These are phyloP conservation scores for Rhadina sibilatrix DNA, from an alignment of 2,113 vertebrate species.

Conservation along the genomic window DNA sequence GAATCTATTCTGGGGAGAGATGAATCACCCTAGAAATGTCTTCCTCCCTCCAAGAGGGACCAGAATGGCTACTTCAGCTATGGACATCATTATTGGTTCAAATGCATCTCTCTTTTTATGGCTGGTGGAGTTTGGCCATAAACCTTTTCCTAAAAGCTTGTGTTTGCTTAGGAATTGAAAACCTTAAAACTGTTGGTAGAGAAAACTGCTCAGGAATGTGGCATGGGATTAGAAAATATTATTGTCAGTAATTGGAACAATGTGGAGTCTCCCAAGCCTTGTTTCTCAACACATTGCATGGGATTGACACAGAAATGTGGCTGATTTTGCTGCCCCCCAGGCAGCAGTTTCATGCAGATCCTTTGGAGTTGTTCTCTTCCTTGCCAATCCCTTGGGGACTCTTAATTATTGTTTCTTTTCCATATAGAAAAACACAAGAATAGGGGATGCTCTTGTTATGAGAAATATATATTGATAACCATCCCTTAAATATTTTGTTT, in stretches of 20 bases:
- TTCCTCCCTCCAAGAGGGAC: not conserved
- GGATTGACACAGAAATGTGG: not conserved
- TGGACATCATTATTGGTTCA: not conserved
- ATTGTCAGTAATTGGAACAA: not conserved
- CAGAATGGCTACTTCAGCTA: not conserved
- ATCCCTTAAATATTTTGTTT: not conserved
- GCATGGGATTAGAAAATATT: not conserved
- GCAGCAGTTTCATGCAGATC: not conserved
- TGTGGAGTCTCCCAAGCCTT: not conserved
- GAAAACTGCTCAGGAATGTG: not conserved
- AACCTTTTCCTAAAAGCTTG: not conserved
- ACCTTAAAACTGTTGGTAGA: not conserved
- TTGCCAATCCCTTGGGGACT: not conserved
- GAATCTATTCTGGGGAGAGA: slow-evolving; percentile 32
- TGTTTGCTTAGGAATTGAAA: not conserved
- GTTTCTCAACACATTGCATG: not conserved
- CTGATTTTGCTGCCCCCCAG: not conserved
- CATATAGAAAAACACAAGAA: not conserved
- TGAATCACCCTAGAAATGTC: slow-evolving; percentile 32
- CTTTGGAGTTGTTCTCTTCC: not conserved
- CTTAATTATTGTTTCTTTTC: not conserved
- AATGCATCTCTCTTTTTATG: not conserved
- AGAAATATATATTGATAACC: not conserved
- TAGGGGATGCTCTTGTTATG: not conserved
- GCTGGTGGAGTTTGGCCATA: not conserved